Evolutionary conservation across 2,113 vertebrate species (phyloP), one percentile per base, ranked within the genome.

Genomic region (Larimichthys crocea): DNA sequence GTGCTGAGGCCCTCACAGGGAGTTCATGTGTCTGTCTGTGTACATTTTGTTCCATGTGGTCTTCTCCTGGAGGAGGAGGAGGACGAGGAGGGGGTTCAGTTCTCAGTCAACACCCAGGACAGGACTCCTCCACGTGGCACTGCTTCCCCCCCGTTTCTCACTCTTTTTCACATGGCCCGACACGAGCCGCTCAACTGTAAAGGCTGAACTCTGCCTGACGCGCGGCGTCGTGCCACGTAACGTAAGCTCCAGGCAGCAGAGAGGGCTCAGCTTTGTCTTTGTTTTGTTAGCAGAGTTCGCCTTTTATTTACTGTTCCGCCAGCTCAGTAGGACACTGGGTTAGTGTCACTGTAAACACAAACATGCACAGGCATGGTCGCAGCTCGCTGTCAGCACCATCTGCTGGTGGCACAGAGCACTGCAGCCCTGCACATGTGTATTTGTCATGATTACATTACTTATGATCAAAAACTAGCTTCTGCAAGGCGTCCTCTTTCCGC

Each of bases 31-130:
- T 62, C 50, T 62, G 72, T 62, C 56, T 63, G 70, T 92, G 93
- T 86, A 92, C 87, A 87, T 90, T 91, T 67, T 89, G 90, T 93
- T 90, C 90, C 81, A 75, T 80, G 44, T 50, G 35, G 75, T 79
- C 42, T 74, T 49, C 17, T 31, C 8, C 10, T 55, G 15, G 61
- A 48, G 68, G 57, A 29, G 42, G 49, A 12, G 44, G 44, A 11
- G 2, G 44, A 44, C 2, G 44, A 40, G 42, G 9, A 44, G 48
- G 52, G 29, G 29, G 15, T 50, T 83, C 53, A 61, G 19, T n/a
- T 53, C 73, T 29, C 48, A 40, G 69, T 74, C 52, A 64, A 35
- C 79, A 81, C 67, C 62, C 74, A 52, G 63, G 64, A 68, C 78
- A 49, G 56, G 61, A 29, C 72, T 88, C 79, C 72, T 88, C 79